phyloP scores from a whole-genome alignment of 1,140 invertebrate genomes.

The Papilio polytes region DNA sequence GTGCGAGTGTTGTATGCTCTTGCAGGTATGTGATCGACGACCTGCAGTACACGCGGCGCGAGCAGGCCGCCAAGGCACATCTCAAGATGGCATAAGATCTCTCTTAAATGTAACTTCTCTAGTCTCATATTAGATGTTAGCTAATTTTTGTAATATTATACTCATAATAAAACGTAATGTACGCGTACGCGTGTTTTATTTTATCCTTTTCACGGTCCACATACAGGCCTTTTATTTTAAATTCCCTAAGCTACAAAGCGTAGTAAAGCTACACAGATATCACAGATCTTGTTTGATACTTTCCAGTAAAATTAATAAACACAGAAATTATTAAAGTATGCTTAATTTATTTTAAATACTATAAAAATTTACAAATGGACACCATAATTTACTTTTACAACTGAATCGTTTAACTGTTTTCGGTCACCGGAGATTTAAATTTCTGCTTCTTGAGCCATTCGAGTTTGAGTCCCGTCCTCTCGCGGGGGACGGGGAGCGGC shows the following conservation, averaged over 20 bases:
- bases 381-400: conserved; percentile 51
- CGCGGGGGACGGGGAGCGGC: neutral
- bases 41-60: conserved; percentile 47
- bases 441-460: conserved; percentile 63
- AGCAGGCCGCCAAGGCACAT: conserved; percentile 49
- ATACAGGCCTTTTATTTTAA: neutral
- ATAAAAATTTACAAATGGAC: conserved; percentile 1
- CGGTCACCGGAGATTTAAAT: conserved; percentile 49
- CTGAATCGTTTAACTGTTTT: conserved; percentile 34
- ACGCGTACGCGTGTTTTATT: neutral
- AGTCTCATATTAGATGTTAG: neutral
- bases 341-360: conserved; percentile 20
- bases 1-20: conserved; percentile 32
- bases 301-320: neutral
- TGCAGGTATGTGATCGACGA: conserved; percentile 76
- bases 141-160: neutral
- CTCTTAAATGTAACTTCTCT: conserved; percentile 11
- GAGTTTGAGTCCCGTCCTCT: conserved; percentile 44
- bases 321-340: neutral
- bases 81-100: conserved; percentile 33
- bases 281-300: neutral
- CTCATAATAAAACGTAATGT: neutral
- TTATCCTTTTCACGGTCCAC: neutral
- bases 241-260: neutral
- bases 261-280: too few species aligned